These are phyloP conservation scores for Heterodera schachtii DNA, from an alignment of 1,140 invertebrate species.

Conservation along the genomic window DNA sequence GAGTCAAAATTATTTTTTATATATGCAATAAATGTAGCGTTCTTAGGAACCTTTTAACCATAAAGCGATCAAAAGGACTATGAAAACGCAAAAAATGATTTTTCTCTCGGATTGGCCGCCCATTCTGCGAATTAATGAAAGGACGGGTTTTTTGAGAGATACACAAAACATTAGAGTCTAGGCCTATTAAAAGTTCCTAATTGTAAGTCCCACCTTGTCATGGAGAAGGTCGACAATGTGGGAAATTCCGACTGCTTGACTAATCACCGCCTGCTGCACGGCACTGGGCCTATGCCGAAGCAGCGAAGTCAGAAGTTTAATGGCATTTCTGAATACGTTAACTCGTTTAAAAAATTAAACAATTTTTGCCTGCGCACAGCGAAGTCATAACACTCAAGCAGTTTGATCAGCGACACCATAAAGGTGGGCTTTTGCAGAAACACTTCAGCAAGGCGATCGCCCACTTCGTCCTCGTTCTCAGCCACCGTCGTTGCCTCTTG, in stretches of 20 bases:
- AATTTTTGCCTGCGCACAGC: slow-evolving; percentile 46
- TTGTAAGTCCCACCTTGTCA: slow-evolving; percentile 69
- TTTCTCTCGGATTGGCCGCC: background rate
- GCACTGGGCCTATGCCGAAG: slow-evolving; percentile 80
- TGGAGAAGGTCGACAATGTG: slow-evolving; percentile 92
- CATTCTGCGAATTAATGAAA: background rate
- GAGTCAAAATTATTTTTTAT: background rate
- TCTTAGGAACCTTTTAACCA: slow-evolving; percentile 3
- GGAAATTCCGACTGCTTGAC: slow-evolving; percentile 94
- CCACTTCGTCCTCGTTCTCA: slow-evolving; percentile 70
- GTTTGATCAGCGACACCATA: slow-evolving; percentile 79
- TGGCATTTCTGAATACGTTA: slow-evolving; percentile 67
- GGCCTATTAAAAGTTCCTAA: too few species aligned
- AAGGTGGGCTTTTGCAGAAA: slow-evolving; percentile 90
- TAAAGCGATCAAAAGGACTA: slow-evolving; percentile 1
- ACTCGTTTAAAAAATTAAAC: background rate
- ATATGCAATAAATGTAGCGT: background rate
- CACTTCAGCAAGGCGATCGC: slow-evolving; percentile 96
- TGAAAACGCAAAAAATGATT: background rate
- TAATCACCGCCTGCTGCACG: slow-evolving; percentile 89
- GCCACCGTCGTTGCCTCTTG: slow-evolving; percentile 68
- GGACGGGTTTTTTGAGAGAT: background rate
- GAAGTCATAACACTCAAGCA: slow-evolving; percentile 76
- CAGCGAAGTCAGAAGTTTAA: slow-evolving; percentile 81
- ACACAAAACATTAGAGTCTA: too few species aligned